Evolutionary conservation across 2,113 vertebrate genomes (phyloP).

Genomic region (Notiomystis cincta): DNA sequence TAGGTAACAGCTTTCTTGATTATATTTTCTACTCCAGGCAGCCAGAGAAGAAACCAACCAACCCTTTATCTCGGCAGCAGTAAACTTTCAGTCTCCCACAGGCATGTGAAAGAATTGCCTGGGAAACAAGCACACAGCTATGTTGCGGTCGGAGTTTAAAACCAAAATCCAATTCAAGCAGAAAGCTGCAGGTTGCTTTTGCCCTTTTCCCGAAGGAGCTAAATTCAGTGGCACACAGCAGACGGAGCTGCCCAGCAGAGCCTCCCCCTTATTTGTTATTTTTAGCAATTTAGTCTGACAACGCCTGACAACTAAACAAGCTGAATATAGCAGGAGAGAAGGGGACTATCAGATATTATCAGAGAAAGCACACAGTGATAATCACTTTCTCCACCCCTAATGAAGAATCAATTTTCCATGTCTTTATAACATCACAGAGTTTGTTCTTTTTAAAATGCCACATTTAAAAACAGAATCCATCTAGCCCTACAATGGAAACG

Average conservation of each 20-base stretch:
- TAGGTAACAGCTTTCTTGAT: not conserved
- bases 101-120: not conserved
- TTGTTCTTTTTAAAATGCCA: slow-evolving; percentile 62
- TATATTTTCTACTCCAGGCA: not conserved
- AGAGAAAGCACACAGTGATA: slow-evolving; percentile 66
- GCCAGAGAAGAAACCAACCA: not conserved
- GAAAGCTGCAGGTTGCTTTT: slow-evolving; percentile 56
- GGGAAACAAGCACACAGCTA: slow-evolving; percentile 10
- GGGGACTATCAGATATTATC: slow-evolving; percentile 72
- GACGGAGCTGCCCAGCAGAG: slow-evolving; percentile 55
- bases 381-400: slow-evolving; percentile 72
- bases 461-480: slow-evolving; percentile 66
- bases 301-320: slow-evolving; percentile 77
- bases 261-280: slow-evolving; percentile 77
- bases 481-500: slow-evolving; percentile 64
- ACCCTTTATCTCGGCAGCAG: not conserved
- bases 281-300: slow-evolving; percentile 77
- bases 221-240: slow-evolving; percentile 66
- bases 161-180: slow-evolving; percentile 48
- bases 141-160: slow-evolving; percentile 40
- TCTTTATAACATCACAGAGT: slow-evolving; percentile 68
- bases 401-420: slow-evolving; percentile 72
- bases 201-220: slow-evolving; percentile 62
- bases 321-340: slow-evolving; percentile 74
- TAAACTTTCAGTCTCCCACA: not conserved